Base-by-base conservation (phyloP, 2,888 invertebrate species). In the Cerceris rybyensis region DNA sequence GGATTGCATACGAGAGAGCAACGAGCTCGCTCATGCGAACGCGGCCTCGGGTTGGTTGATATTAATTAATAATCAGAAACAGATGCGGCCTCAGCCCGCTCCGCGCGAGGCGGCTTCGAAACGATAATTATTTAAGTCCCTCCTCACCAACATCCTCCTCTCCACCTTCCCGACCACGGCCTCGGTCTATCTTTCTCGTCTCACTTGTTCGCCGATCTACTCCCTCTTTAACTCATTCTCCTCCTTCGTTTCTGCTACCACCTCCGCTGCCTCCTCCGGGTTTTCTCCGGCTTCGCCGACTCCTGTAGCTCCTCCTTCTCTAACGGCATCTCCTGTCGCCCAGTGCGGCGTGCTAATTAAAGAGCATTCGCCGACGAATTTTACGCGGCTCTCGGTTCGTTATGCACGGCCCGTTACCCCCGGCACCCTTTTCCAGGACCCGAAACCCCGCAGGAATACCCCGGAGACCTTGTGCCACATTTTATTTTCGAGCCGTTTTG, bases 1-100 rank as follows among this genome's bases (percentile, higher is more conserved):
- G 7, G 65, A 49, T 61, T 73, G 79, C 81, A 82, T 87, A 80
- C 71, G 82, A 81, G 83, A 82, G 80, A 83, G 85, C 84, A 77
- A 79, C 81, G 85, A 80, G 86, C 78, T 84, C 86, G 81, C 81
- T 86, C 87, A 87, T 87, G 88, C 87, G 86, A 82, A 84, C 79
- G 82, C 82, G 83, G 84, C 85, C 81, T 83, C 84, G 87, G 85
- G 85, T 88, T 88, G 86, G 90, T 90, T 90, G 89, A 90, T 91
- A 91, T 91, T 92, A 92, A 92, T 92, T 92, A 91, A 91, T 90
- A 92, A 92, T 92, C 92, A 91, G 91, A 92, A 92, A 92, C 92
- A 92, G 91, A 91, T 91, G 91, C 90, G 89, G 86, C 86, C 82
- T 81, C 80, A 78, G 75, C 78, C 75, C 76, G 75, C 71, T 68